Base-by-base conservation (phyloP, 2,113 vertebrate species). In the Phyllostomus hastatus region DNA sequence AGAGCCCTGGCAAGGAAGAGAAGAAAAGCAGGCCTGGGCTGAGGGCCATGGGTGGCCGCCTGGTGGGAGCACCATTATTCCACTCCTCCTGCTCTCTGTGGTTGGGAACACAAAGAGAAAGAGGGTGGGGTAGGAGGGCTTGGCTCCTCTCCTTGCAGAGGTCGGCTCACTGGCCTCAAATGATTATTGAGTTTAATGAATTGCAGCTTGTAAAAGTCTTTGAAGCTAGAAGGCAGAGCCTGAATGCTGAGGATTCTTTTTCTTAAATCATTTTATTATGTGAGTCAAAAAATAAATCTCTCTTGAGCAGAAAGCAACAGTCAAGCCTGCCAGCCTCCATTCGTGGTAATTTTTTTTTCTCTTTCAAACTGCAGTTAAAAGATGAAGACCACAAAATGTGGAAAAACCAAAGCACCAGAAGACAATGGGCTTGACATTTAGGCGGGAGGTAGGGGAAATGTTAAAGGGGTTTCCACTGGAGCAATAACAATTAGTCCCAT, bases 131-230 rank as follows among this genome's bases (percentile, higher is more conserved):
- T 81, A 43, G 90, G 82, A 97, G 87, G 93, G 75, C 54, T 90
- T 88, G 95, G 97, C 85, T 94, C 43, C 31, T 72, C 43, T 93
- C 95, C 85, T 84, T 95, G 57, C 8, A 31, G 95, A 97, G 67
- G 26, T 95, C 50, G 1, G 82, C 92, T 92, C 61, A 31, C 67
- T 97, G 82, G 41, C 81, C 97, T 94, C 90, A 54, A 95, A 35
- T 31, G 87, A 96, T 93, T 96, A 88, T 97, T 96, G 82, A 52
- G 2, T 83, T 95, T 97, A 98, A 98, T 97, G 96, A 97, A 96
- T 97, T 96, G 95, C 97, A 97, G 97, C 97, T 97, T 97, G 79
- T 94, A 96, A 98, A 97, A 89, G 94, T 52, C 96, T 98, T 97
- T 97, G 97, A 98, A 97, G 94, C 92, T 95, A 10, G 57, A 94